Base-by-base conservation (phyloP, 2,888 invertebrate species). In the Tigriopus californicus region DNA sequence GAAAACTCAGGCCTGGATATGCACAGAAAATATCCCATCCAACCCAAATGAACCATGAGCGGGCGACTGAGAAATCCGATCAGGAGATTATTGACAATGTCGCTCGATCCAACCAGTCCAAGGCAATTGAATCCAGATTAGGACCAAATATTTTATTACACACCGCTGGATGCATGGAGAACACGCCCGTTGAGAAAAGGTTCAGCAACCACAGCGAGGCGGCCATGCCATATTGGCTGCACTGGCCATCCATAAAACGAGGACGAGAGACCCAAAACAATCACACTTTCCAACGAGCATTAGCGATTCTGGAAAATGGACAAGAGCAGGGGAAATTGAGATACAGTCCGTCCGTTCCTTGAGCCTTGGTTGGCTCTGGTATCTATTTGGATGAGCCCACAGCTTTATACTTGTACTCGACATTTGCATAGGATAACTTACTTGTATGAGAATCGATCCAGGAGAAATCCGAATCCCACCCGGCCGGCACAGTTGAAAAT, bases 401-500 rank as follows among this genome's bases (percentile, higher is more conserved):
- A 8, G 33, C 33, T 8, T 3, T 33, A 8, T 3, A 3, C 33
- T 33, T 8, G 3, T 33, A 5, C 33, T 33, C 33, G 3, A 33
- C 4, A 33, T 33, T 44, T n/a, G 44, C 44, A n/a, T 44, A n/a
- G 44, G 3, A 5, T n/a, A n/a, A 18, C 44, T 44, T 15, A n/a
- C 61, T 53, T 62, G 47, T 62, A 64, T 8, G 62, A 61, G 8
- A 62, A 62, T 11, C 57, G 42, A 54, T 64, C 64, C 61, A 62
- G 62, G 6, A 64, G 60, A 12, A 53, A 48, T 2, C 75, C 75
- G 75, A 75, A 75, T 20, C 70, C 62, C 8, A 75, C 69, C 40
- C 75, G 64, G 2, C 74, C 73, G 5, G 63, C 62, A 5, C 71
- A 70, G 65, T 75, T 75, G 58, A 70, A 73, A 15, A 74, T 65